These are phyloP conservation scores for Caenorhabditis remanei DNA, from an alignment of 1,140 invertebrate genomes.

Conservation along the genomic window DNA sequence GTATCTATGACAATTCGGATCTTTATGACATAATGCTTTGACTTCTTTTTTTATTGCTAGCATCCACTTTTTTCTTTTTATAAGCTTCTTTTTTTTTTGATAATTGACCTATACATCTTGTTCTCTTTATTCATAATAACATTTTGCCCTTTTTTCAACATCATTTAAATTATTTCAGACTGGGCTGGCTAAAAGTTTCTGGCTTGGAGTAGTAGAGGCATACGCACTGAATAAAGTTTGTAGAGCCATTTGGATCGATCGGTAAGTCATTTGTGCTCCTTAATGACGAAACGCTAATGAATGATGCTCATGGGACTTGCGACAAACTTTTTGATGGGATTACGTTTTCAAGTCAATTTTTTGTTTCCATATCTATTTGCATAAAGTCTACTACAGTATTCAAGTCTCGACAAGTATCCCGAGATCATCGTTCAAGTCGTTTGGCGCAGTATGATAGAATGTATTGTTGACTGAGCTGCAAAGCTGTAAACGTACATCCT, in stretches of 20 bases:
- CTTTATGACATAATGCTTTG: not conserved
- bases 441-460: not conserved
- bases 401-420: too few relatives aligned
- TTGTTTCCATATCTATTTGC: not conserved
- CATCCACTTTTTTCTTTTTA: not conserved
- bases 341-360: too few relatives aligned
- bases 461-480: not conserved
- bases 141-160: not conserved
- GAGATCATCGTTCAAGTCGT: slow-evolving; percentile 25
- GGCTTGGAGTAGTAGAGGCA: not conserved
- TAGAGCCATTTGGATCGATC: slow-evolving; percentile 22
- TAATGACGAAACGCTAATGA: not conserved
- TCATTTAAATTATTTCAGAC: slow-evolving; percentile 7
- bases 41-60: not conserved
- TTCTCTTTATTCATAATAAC: too few relatives aligned
- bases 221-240: not conserved
- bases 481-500: not conserved
- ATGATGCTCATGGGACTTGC: slow-evolving; percentile 41
- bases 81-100: not conserved
- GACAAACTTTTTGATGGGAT: not conserved
- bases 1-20: slow-evolving; percentile 45
- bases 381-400: not conserved
- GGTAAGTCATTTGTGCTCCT: not conserved
- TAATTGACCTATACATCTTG: not conserved
- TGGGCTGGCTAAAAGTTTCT: not conserved